Conservation (phyloP, 2,797 vertebrate genomes). For the Carapus acus region DNA sequence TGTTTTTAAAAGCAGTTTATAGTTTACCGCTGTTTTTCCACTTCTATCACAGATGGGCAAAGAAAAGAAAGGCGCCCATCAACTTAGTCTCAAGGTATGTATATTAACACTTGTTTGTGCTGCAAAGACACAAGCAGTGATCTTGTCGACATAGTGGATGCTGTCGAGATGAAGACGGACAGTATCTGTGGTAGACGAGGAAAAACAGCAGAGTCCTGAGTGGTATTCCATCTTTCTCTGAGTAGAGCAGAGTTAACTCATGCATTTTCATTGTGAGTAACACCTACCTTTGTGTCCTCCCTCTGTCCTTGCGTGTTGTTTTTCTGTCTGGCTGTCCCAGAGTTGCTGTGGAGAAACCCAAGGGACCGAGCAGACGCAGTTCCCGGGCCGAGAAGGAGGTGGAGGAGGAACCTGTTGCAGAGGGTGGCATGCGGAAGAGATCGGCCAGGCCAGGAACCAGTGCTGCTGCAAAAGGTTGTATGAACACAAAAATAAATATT, state of each 20-base stretch:
- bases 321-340: constrained; percentile 75
- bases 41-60: constrained; percentile 86
- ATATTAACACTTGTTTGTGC: constrained; percentile 68
- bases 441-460: constrained; percentile 81
- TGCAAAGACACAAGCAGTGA: constrained; percentile 67
- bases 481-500: not conserved
- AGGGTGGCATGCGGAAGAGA: constrained; percentile 90
- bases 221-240: constrained; percentile 61
- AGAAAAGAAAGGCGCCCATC: constrained; percentile 85
- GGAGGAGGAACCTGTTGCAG: constrained; percentile 80
- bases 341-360: constrained; percentile 86
- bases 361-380: constrained; percentile 90
- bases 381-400: constrained; percentile 90
- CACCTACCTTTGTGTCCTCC: constrained; percentile 25
- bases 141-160: constrained; percentile 64
- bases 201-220: constrained; percentile 74
- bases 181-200: constrained; percentile 80
- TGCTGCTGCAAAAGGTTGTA: constrained; percentile 66
- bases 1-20: constrained; percentile 70
- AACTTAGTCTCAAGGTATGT: constrained; percentile 83
- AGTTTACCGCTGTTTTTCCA: constrained; percentile 84
- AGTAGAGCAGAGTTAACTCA: constrained; percentile 53
- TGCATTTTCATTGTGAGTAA: constrained; percentile 34
- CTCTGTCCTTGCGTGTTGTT: constrained; percentile 29
- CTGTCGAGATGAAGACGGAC: constrained; percentile 69